These are phyloP conservation scores for Kryptopterus vitreolus DNA, from an alignment of 2,797 vertebrate species.

Conservation along the genomic window DNA sequence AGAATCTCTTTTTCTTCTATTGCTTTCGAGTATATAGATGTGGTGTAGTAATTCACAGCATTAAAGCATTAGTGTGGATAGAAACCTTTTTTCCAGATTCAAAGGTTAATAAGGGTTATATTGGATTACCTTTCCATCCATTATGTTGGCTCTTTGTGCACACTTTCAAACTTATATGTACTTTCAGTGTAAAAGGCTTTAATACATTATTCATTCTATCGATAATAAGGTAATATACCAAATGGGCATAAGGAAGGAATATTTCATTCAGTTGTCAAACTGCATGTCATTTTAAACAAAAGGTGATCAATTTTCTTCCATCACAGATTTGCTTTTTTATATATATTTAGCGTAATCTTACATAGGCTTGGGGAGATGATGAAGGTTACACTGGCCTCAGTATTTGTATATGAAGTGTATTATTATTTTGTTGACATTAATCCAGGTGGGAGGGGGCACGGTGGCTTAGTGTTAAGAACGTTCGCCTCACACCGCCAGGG, in stretches of 20 bases:
- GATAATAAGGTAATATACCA: slow-evolving; percentile 6
- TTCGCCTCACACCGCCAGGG: too few species aligned
- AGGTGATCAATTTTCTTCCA: neutral
- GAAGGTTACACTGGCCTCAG: neutral
- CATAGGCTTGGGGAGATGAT: neutral
- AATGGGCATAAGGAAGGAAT: slow-evolving; percentile 16
- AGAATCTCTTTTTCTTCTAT: neutral
- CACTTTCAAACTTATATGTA: slow-evolving; percentile 33
- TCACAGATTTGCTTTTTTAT: slow-evolving; percentile 4
- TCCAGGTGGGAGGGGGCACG: too few species aligned
- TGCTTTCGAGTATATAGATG: neutral
- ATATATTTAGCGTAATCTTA: neutral
- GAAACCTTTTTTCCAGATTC: neutral
- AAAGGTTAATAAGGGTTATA: slow-evolving; percentile 18
- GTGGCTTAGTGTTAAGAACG: too few species aligned
- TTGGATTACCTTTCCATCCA: slow-evolving; percentile 39
- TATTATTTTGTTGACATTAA: neutral
- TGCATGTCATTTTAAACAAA: slow-evolving; percentile 23
- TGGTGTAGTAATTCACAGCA: slow-evolving; percentile 3
- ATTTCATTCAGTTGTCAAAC: slow-evolving; percentile 31
- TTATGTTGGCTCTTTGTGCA: slow-evolving; percentile 39
- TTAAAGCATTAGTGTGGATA: slow-evolving; percentile 9
- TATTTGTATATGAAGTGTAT: neutral
- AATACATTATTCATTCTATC: slow-evolving; percentile 43
- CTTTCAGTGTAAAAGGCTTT: slow-evolving; percentile 35